Conservation (phyloP, 2,797 vertebrate genomes). For the Vespertilio murinus region DNA sequence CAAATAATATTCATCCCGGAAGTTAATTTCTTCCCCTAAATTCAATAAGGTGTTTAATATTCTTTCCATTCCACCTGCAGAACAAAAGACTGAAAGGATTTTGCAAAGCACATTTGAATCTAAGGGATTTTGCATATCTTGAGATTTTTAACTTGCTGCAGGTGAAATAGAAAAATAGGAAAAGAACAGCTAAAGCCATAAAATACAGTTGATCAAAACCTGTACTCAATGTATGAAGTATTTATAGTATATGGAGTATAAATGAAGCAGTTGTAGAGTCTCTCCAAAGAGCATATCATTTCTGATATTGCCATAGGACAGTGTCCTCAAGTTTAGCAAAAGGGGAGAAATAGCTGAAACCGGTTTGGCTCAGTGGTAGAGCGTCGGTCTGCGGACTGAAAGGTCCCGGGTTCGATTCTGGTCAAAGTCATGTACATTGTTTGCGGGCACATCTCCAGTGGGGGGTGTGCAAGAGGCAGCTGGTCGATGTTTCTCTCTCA, state of each 20-base stretch:
- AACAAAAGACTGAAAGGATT: slow-evolving; percentile 29
- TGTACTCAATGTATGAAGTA: neutral
- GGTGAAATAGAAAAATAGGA: slow-evolving; percentile 43
- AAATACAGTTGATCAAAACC: slow-evolving; percentile 6
- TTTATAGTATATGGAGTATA: neutral
- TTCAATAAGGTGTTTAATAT: slow-evolving; percentile 36
- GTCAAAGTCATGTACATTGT: too few relatives aligned
- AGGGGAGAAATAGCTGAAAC: neutral
- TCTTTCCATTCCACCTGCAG: neutral
- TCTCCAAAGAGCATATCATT: neutral
- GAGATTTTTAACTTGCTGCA: slow-evolving; percentile 30
- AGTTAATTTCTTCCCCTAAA: neutral
- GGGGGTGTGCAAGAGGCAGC: too few relatives aligned
- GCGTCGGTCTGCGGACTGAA: too few relatives aligned
- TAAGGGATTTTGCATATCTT: slow-evolving; percentile 53
- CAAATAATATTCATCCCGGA: neutral
- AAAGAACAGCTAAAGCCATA: neutral
- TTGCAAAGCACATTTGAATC: slow-evolving; percentile 44
- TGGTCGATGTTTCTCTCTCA: too few relatives aligned
- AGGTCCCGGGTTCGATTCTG: too few relatives aligned
- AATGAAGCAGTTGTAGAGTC: neutral
- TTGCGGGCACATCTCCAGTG: too few relatives aligned
- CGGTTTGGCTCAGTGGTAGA: too few relatives aligned
- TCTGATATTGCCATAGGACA: neutral
- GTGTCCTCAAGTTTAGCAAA: neutral